A percentile compares a stretch with the other conserved stretches of the same genome.
These are phyloP conservation scores for Micropoecilia bifurca DNA, from an alignment of 2,797 vertebrate genomes.

Conservation along the genomic window DNA sequence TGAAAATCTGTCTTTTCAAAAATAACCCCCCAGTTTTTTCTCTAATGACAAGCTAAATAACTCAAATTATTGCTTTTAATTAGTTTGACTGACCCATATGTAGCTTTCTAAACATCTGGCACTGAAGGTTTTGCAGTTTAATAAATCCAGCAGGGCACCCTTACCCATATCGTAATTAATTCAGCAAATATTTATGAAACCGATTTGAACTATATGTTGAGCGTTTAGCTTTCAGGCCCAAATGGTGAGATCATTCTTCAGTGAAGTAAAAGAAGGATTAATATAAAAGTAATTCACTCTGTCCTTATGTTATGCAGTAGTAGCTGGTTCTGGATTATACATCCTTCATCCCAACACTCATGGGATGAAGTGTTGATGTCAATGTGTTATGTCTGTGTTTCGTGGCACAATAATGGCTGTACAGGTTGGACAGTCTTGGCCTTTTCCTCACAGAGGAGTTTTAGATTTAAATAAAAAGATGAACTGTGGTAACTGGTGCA, in stretches of 20 bases:
- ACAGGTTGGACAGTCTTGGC: constrained; percentile 81
- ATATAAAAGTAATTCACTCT: not conserved
- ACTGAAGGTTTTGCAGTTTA: no score
- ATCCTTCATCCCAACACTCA: not conserved
- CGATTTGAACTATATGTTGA: not conserved
- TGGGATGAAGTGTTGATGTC: constrained; percentile 94
- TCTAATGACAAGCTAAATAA: no score
- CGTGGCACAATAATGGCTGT: constrained; percentile 91
- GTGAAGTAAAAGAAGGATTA: not conserved
- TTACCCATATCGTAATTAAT: no score
- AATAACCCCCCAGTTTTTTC: no score
- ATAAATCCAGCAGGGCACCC: no score
- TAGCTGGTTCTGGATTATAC: not conserved
- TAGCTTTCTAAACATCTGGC: no score
- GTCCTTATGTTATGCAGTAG: not conserved
- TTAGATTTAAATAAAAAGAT: constrained; percentile 51
- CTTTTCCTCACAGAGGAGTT: constrained; percentile 60
- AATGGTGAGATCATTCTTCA: not conserved
- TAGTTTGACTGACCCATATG: no score
- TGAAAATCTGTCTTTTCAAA: no score
- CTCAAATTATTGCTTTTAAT: no score
- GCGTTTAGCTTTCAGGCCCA: not conserved
- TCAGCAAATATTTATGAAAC: no score
- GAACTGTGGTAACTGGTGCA: constrained; percentile 63
- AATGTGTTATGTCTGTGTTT: constrained; percentile 92